Evolutionary conservation across 2,113 vertebrate genomes (phyloP).

Genomic region (Pluvianellus socialis): DNA sequence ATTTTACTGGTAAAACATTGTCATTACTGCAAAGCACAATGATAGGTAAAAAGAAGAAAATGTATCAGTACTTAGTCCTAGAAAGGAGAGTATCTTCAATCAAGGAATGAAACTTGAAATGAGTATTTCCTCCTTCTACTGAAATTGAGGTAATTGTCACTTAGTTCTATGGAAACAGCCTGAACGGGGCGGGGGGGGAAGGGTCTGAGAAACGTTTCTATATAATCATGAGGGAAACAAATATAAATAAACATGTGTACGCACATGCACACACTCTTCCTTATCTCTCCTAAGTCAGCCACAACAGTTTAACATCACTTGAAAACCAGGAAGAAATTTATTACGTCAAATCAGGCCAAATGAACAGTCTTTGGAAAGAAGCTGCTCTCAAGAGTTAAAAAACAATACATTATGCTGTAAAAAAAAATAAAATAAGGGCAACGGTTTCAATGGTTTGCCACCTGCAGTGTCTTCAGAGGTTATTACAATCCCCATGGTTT

Average conservation of each 20-base stretch:
- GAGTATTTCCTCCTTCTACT: background rate
- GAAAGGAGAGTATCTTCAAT: background rate
- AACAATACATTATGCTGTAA: background rate
- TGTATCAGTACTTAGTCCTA: background rate
- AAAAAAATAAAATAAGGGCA: background rate
- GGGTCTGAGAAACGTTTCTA: background rate
- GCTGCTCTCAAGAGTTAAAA: background rate
- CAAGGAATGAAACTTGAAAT: background rate
- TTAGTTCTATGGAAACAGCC: background rate
- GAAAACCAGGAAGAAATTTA: background rate
- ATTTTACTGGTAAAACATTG: background rate
- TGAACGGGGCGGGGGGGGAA: too few relatives aligned
- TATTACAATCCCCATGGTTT: background rate
- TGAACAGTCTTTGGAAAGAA: background rate
- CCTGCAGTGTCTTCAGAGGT: background rate
- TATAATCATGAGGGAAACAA: background rate
- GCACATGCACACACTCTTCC: background rate
- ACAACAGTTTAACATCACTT: background rate
- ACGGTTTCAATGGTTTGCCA: background rate
- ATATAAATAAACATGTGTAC: background rate
- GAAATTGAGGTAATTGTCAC: background rate
- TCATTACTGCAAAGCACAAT: background rate
- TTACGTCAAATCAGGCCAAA: background rate
- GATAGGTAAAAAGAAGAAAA: background rate
- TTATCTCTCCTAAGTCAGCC: background rate